Evolutionary conservation across 1,140 invertebrate genomes (phyloP).

Genomic region (Papilio polyxenes): DNA sequence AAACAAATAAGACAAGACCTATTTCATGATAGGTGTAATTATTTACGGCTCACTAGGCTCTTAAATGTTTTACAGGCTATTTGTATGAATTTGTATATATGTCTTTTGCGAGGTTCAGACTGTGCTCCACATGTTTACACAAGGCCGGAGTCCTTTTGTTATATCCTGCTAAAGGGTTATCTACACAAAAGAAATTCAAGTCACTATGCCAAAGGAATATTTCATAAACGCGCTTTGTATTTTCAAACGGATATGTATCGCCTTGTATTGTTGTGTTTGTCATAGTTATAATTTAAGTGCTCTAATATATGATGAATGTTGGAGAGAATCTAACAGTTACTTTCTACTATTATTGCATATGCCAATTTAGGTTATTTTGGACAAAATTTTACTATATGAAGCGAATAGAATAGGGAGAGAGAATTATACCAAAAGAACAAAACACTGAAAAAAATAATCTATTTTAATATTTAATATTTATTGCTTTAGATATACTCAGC

Average conservation of each 20-base stretch:
- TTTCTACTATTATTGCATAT: too few relatives aligned
- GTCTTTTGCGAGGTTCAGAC: background rate
- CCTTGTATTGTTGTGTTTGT: background rate
- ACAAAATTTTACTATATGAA: too few relatives aligned
- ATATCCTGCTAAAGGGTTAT: conserved; percentile 34
- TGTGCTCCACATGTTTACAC: conserved; percentile 23
- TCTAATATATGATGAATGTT: background rate
- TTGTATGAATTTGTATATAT: background rate
- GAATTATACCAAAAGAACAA: too few relatives aligned
- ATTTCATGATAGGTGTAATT: background rate
- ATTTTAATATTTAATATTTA: too few relatives aligned
- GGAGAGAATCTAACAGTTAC: background rate
- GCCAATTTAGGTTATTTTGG: too few relatives aligned
- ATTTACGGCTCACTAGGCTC: background rate
- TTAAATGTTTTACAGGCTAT: conserved; percentile 14
- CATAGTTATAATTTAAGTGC: background rate
- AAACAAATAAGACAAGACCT: background rate
- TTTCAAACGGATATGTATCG: background rate
- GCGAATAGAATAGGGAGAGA: too few relatives aligned
- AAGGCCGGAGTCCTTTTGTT: conserved; percentile 23
- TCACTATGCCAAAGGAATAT: conserved; percentile 37
- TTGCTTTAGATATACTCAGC: too few relatives aligned
- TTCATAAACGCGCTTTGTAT: conserved; percentile 21
- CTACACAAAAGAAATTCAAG: conserved; percentile 34
- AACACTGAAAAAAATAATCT: too few relatives aligned